Conservation (phyloP, 2,888 invertebrate species). For the Acheta domesticus region DNA sequence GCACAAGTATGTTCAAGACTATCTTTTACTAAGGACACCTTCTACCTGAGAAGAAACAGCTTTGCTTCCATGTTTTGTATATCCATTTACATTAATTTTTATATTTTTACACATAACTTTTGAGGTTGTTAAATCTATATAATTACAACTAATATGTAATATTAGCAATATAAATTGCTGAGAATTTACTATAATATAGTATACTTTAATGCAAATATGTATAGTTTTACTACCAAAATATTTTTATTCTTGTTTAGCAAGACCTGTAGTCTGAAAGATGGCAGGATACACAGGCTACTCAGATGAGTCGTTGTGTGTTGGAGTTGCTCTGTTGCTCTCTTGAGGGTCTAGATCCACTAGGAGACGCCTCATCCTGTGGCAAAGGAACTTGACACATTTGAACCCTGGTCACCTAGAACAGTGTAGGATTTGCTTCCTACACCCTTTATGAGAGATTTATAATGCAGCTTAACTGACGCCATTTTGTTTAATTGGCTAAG, state of each 20-base stretch:
- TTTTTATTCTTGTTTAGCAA: neutral
- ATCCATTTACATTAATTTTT: conserved; percentile 2
- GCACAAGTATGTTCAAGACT: no score
- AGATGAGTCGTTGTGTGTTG: neutral
- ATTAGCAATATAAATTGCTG: neutral
- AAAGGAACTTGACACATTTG: neutral
- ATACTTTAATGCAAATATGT: neutral
- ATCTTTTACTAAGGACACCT: no score
- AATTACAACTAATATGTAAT: neutral
- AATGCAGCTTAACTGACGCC: no score
- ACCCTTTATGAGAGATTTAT: no score
- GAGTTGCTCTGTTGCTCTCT: neutral
- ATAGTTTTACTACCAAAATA: neutral
- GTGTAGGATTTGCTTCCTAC: no score
- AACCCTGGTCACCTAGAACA: neutral
- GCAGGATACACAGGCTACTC: neutral
- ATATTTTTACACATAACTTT: neutral
- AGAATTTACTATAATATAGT: neutral
- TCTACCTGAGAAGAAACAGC: neutral
- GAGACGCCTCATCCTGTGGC: conserved; percentile 11
- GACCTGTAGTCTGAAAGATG: neutral
- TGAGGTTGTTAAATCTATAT: neutral
- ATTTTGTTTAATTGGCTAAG: no score
- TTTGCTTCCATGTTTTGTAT: neutral
- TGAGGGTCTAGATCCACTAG: neutral